Evolutionary conservation across 2,888 invertebrate genomes (phyloP).

Genomic region (Drosophila histrio): DNA sequence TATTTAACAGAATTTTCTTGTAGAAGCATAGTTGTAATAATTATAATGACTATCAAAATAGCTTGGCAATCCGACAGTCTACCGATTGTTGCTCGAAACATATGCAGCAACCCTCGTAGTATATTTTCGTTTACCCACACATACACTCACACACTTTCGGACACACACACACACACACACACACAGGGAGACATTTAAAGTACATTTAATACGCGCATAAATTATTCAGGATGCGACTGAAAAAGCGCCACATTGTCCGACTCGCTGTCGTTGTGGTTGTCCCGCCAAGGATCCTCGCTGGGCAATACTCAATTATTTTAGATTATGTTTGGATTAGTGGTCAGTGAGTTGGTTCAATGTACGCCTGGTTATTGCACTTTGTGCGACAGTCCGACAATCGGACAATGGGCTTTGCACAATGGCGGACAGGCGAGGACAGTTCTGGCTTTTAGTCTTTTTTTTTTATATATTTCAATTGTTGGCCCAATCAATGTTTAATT

Average conservation of each 20-base stretch:
- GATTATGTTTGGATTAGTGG: conserved; percentile 78
- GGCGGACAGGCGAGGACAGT: conserved; percentile 21
- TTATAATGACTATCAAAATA: too few species aligned
- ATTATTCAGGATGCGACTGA: conserved; percentile 58
- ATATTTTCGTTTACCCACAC: conserved; percentile 2
- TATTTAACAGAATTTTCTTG: background rate
- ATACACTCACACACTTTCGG: background rate
- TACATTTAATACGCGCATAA: conserved; percentile 77
- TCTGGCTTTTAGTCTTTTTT: conserved; percentile 15
- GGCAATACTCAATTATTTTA: conserved; percentile 77
- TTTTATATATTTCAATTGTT: conserved; percentile 33
- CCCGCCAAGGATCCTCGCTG: conserved; percentile 26
- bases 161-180: background rate
- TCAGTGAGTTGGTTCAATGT: conserved; percentile 56
- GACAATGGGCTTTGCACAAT: conserved; percentile 25
- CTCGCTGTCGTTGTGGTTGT: background rate
- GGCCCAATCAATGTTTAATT: conserved; percentile 77
- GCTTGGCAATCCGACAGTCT: too few species aligned
- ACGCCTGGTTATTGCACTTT: conserved; percentile 73
- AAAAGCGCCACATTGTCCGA: conserved; percentile 30
- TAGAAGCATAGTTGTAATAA: background rate
- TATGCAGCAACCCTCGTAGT: conserved; percentile 6
- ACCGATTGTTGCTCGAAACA: too few species aligned
- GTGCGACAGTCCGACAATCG: conserved; percentile 8
- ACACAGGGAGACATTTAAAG: conserved; percentile 52